Percentiles rank a stretch among this genome's conserved stretches.
Conservation (phyloP, 2,797 vertebrate species). For the Bradypodion pumilum region DNA sequence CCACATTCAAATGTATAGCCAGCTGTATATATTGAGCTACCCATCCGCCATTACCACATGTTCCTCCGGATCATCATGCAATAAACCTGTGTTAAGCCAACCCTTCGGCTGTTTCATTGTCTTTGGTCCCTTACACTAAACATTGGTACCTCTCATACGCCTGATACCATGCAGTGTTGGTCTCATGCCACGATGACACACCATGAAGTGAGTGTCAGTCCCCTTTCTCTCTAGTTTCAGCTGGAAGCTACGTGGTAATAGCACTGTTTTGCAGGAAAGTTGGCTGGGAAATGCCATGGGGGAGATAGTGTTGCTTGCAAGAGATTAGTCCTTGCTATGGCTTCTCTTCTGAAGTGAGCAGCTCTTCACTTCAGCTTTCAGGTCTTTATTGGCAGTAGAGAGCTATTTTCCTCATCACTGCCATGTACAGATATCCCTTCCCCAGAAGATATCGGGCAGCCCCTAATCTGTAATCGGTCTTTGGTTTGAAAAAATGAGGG, state of each 20-base stretch:
- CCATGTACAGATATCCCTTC: too few species aligned
- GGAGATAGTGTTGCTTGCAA: neutral
- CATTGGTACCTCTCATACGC: neutral
- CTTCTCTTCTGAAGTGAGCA: neutral
- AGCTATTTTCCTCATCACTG: too few species aligned
- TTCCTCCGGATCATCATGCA: too few species aligned
- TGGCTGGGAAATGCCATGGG: slow-evolving; percentile 15
- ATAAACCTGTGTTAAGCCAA: too few species aligned
- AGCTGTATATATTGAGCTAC: too few species aligned
- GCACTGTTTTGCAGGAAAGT: slow-evolving; percentile 39
- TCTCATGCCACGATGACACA: neutral
- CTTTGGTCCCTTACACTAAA: too few species aligned
- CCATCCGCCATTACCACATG: too few species aligned
- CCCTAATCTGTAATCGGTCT: neutral
- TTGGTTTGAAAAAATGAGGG: neutral
- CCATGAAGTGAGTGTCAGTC: slow-evolving; percentile 52
- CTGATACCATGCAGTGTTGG: neutral
- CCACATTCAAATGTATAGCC: too few species aligned
- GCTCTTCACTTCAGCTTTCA: neutral
- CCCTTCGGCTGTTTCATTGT: too few species aligned
- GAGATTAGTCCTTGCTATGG: rapidly evolving
- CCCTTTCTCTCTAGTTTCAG: slow-evolving; percentile 36
- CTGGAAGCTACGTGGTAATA: slow-evolving; percentile 51
- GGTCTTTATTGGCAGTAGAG: neutral
- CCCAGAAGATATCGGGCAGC: neutral